Conservation (phyloP, 2,797 vertebrate species). For the Crenichthys baileyi region DNA sequence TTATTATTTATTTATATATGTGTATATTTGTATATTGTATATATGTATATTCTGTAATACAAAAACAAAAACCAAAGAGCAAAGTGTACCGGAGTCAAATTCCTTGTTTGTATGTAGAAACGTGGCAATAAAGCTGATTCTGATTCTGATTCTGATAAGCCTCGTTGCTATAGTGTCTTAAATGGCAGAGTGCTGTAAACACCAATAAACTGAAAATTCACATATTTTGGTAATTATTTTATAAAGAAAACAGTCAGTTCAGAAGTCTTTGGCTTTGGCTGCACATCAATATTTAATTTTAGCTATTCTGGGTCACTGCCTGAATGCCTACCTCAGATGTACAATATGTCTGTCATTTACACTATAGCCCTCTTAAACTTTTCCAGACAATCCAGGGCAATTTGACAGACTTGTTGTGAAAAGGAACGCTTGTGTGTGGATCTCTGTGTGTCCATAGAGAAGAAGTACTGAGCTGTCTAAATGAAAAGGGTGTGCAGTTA, state of each 20-base stretch:
- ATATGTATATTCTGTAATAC: no score
- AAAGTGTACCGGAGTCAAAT: no score
- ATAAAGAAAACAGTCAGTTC: conserved; percentile 20
- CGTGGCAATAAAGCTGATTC: no score
- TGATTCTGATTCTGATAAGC: no score
- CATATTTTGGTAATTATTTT: background rate
- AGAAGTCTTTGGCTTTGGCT: conserved; percentile 23
- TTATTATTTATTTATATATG: no score
- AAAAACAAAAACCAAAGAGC: no score
- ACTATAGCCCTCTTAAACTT: conserved; percentile 33
- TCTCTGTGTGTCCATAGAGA: conserved; percentile 17
- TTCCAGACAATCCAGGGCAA: conserved; percentile 55
- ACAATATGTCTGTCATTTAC: conserved; percentile 37
- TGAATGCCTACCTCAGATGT: conserved; percentile 36
- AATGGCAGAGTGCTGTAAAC: background rate
- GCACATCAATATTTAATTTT: conserved; percentile 62
- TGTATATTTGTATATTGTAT: no score
- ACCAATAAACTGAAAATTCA: background rate
- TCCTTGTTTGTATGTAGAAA: no score
- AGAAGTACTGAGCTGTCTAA: conserved; percentile 63
- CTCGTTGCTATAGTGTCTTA: background rate
- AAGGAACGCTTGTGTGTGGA: conserved; percentile 27
- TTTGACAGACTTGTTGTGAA: conserved; percentile 47
- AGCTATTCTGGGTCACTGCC: conserved; percentile 32
- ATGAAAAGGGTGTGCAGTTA: conserved; percentile 67